These are phyloP conservation scores for Eurystomus gularis DNA, from an alignment of 2,113 vertebrate species.

Conservation along the genomic window DNA sequence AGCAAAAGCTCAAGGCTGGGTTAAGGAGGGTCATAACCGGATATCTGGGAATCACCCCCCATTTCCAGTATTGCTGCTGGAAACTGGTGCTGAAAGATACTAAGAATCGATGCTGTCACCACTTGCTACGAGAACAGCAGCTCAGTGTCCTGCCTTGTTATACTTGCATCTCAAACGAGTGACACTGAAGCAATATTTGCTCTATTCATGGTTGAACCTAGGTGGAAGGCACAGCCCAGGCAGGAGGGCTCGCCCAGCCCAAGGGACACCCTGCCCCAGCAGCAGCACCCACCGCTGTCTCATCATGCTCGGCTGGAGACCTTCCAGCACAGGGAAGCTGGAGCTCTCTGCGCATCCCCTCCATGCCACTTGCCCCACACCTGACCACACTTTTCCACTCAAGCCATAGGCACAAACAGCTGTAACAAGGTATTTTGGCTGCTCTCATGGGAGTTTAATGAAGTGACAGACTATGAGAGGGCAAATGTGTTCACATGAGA, in stretches of 20 bases:
- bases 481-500: slow-evolving; percentile 32
- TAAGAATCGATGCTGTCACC: neutral
- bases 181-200: neutral
- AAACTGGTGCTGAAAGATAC: neutral
- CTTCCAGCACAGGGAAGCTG: neutral
- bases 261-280: neutral
- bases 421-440: neutral
- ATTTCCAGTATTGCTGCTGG: neutral
- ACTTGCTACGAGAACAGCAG: neutral
- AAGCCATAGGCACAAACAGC: neutral
- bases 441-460: slow-evolving; percentile 45
- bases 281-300: neutral
- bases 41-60: neutral
- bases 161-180: neutral
- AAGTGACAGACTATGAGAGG: neutral
- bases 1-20: neutral
- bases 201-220: rapidly evolving
- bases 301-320: rapidly evolving
- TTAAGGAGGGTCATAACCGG: neutral
- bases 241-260: neutral
- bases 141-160: neutral
- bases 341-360: neutral
- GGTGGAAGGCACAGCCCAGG: rapidly evolving
- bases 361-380: rapidly evolving
- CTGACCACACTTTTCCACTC: rapidly evolving